Evolutionary conservation across 2,888 invertebrate genomes (phyloP).

Genomic region (Synergus japonicus): DNA sequence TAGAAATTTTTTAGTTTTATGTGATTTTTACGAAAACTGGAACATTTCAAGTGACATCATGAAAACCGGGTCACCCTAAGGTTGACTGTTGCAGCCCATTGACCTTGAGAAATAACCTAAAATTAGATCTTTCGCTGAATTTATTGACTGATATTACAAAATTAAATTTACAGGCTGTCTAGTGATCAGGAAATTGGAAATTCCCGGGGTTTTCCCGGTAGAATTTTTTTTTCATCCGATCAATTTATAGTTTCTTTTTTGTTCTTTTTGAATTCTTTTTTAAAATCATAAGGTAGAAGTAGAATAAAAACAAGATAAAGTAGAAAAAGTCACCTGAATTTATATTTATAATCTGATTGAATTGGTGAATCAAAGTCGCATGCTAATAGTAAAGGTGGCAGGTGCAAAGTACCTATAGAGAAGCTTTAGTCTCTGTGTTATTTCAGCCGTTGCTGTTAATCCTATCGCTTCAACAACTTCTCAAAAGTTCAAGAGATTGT

Average conservation of each 20-base stretch:
- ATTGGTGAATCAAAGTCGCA: slow-evolving; percentile 84
- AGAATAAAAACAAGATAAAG: too few species aligned
- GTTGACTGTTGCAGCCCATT: slow-evolving; percentile 70
- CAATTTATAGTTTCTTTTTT: slow-evolving; percentile 49
- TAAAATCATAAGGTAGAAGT: too few species aligned
- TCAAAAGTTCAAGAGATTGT: slow-evolving; percentile 92
- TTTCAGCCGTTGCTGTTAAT: slow-evolving; percentile 88
- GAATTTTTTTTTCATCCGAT: too few species aligned
- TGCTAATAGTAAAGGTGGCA: slow-evolving; percentile 88
- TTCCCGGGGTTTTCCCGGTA: too few species aligned
- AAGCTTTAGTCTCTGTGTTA: slow-evolving; percentile 89
- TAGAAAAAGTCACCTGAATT: background rate
- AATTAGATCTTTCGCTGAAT: slow-evolving; percentile 62
- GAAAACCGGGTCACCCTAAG: too few species aligned
- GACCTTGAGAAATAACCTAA: slow-evolving; percentile 65
- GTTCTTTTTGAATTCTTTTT: too few species aligned
- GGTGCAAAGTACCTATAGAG: slow-evolving; percentile 94
- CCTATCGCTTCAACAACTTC: slow-evolving; percentile 90
- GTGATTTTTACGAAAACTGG: too few species aligned
- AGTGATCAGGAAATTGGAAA: too few species aligned
- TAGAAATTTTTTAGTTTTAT: too few species aligned
- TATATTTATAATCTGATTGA: slow-evolving; percentile 73
- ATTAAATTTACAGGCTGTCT: too few species aligned
- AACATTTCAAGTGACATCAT: too few species aligned
- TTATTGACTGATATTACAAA: slow-evolving; percentile 62